These are phyloP conservation scores for Anguilla rostrata DNA, from an alignment of 2,113 vertebrate genomes.

Conservation along the genomic window DNA sequence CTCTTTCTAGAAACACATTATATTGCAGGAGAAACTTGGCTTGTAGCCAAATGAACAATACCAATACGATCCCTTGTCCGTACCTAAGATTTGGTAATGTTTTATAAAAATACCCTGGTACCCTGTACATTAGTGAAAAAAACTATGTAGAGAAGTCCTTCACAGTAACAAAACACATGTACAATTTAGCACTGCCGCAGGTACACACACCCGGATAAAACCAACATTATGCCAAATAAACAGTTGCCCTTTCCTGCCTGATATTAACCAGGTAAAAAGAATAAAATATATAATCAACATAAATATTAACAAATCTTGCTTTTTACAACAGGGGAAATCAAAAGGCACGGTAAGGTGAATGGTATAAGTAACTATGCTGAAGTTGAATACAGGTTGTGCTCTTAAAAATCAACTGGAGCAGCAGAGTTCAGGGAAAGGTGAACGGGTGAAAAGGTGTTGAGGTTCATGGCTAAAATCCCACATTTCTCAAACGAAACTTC, in stretches of 20 bases:
- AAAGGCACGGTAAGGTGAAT: neutral
- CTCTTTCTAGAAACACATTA: neutral
- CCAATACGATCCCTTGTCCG: neutral
- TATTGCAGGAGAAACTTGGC: neutral
- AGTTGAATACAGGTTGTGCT: neutral
- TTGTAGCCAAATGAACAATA: too few species aligned
- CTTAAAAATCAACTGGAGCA: neutral
- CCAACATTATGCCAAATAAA: neutral
- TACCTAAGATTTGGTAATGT: neutral
- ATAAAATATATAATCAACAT: neutral
- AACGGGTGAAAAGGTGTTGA: slow-evolving; percentile 56
- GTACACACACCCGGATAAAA: neutral
- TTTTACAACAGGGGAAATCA: neutral
- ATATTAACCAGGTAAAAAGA: too few species aligned
- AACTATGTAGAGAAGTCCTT: too few species aligned
- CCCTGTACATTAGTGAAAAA: neutral
- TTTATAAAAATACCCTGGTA: neutral
- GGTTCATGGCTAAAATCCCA: slow-evolving; percentile 66
- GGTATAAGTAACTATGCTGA: neutral
- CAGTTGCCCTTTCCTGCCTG: too few species aligned
- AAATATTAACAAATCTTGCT: neutral
- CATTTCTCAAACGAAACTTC: slow-evolving; percentile 55
- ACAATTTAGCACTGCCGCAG: neutral
- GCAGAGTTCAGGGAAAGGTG: slow-evolving; percentile 42
- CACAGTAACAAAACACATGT: too few species aligned